A percentile compares a stretch with the other conserved stretches of the same genome.
phyloP scores from a whole-genome alignment of 2,888 invertebrate genomes.

The Nephrotoma guestfalica region DNA sequence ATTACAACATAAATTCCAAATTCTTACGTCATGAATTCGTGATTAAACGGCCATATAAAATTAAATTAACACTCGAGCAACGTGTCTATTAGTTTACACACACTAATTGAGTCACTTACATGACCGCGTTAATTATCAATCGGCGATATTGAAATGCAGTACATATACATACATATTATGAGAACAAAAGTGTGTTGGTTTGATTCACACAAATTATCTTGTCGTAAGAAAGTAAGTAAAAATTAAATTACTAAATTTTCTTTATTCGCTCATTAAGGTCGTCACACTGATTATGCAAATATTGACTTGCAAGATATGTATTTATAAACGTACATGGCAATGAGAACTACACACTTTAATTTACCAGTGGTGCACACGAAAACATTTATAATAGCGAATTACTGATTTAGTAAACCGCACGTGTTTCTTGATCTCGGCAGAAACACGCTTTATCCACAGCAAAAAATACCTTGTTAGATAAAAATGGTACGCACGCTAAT shows the following conservation, averaged over 20 bases:
- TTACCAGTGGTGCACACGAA: too few relatives aligned
- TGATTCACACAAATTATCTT: not conserved
- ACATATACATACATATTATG: not conserved
- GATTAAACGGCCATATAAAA: not conserved
- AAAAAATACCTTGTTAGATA: too few relatives aligned
- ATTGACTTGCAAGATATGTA: not conserved
- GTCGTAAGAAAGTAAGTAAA: not conserved
- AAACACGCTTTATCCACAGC: too few relatives aligned
- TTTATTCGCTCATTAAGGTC: not conserved
- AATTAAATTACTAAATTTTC: not conserved
- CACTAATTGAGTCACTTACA: not conserved
- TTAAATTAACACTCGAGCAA: not conserved
- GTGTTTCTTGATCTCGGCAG: too few relatives aligned
- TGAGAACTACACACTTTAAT: too few relatives aligned
- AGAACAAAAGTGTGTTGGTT: not conserved
- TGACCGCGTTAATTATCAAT: not conserved
- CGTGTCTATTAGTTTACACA: not conserved
- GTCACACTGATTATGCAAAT: not conserved
- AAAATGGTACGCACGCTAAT: too few relatives aligned
- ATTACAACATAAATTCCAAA: not conserved
- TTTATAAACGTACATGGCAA: too few relatives aligned
- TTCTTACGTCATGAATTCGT: not conserved
- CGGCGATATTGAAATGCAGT: not conserved
- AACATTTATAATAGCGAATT: too few relatives aligned
- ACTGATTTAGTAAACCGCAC: too few relatives aligned